Conservation (phyloP, 2,113 vertebrate genomes). For the Trachemys scripta region DNA sequence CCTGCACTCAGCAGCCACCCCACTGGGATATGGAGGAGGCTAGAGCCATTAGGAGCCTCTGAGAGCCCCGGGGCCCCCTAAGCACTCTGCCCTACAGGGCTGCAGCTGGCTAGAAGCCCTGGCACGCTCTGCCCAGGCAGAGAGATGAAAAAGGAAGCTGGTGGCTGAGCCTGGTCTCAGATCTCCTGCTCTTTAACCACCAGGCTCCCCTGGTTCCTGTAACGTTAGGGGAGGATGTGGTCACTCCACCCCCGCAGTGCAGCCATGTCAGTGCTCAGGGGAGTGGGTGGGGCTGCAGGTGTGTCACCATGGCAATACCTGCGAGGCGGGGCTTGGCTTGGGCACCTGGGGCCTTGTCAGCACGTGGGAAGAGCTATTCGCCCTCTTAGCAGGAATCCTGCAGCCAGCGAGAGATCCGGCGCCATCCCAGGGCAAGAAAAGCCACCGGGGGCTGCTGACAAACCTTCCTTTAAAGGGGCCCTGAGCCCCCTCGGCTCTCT, state of each 20-base stretch:
- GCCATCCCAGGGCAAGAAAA: neutral
- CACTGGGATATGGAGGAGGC: too few relatives aligned
- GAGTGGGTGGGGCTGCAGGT: neutral
- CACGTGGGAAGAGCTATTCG: accelerated
- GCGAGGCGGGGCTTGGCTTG: accelerated
- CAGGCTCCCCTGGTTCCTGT: neutral
- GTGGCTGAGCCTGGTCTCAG: neutral
- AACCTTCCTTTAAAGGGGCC: neutral
- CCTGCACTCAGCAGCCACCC: too few relatives aligned
- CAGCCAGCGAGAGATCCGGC: neutral
- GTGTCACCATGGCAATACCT: neutral
- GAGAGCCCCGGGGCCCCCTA: too few relatives aligned
- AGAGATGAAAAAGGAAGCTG: neutral
- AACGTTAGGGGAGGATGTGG: too few relatives aligned
- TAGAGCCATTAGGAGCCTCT: neutral
- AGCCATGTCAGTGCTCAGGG: too few relatives aligned
- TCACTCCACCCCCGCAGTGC: too few relatives aligned
- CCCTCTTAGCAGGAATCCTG: accelerated
- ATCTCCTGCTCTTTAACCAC: too few relatives aligned
- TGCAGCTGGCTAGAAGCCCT: too few relatives aligned
- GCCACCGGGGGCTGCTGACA: neutral
- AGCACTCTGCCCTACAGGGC: too few relatives aligned
- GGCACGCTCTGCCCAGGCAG: too few relatives aligned
- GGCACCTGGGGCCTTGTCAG: neutral
- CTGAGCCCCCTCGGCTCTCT: neutral